Conservation (phyloP, 2,113 vertebrate genomes). For the Nansenia antarctica region DNA sequence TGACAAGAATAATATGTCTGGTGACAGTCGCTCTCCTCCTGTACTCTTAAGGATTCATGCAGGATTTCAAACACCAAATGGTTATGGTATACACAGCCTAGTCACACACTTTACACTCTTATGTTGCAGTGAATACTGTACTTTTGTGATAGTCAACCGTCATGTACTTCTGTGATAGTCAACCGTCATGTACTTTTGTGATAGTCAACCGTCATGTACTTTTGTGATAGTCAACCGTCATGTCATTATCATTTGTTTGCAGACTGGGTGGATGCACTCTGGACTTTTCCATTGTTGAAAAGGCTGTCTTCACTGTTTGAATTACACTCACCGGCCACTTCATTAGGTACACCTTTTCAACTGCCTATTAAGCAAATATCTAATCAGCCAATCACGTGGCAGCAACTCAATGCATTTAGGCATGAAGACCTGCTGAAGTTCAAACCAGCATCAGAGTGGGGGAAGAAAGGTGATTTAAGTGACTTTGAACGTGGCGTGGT, state of each 20-base stretch:
- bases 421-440: too few relatives aligned
- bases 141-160: background rate
- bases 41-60: background rate
- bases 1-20: background rate
- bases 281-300: background rate
- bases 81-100: background rate
- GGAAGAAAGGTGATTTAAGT: too few relatives aligned
- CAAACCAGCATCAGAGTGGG: too few relatives aligned
- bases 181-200: too few relatives aligned
- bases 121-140: background rate
- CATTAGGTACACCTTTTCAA: too few relatives aligned
- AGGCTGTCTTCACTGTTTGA: background rate
- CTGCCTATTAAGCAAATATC: too few relatives aligned
- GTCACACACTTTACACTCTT: background rate
- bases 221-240: background rate
- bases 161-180: too few relatives aligned
- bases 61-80: background rate
- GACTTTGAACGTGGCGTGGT: too few relatives aligned
- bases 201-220: background rate
- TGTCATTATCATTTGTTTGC: background rate
- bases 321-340: too few relatives aligned
- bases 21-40: background rate
- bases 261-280: background rate
- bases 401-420: too few relatives aligned
- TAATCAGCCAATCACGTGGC: too few relatives aligned